Evolutionary conservation across 2,888 invertebrate species (phyloP).

Genomic region (Abscondita cerata): DNA sequence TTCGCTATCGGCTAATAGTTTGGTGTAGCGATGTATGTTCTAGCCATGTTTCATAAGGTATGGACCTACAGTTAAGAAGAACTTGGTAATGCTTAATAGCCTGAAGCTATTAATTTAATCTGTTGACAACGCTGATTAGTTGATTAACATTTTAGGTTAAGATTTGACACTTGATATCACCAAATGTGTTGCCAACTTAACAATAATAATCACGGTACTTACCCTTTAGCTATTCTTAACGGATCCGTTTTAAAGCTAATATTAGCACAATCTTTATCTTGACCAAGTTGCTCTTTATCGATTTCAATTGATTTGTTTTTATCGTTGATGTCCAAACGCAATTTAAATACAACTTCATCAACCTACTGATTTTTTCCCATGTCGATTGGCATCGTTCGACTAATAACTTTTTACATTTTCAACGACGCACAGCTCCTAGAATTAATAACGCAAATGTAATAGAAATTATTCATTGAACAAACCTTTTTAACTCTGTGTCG

Average conservation of each 20-base stretch:
- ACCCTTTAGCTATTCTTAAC: constrained; percentile 77
- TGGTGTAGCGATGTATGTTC: constrained; percentile 78
- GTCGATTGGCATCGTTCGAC: constrained; percentile 77
- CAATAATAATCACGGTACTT: constrained; percentile 47
- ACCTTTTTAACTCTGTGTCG: constrained; percentile 79
- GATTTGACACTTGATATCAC: neutral
- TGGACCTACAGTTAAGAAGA: too few species aligned
- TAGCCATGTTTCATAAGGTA: constrained; percentile 84
- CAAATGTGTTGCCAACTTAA: too few species aligned
- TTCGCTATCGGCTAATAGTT: constrained; percentile 80
- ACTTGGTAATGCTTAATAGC: too few species aligned
- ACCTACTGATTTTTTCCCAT: constrained; percentile 80
- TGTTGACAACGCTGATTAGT: too few species aligned
- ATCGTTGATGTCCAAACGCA: constrained; percentile 77
- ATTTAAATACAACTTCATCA: constrained; percentile 77
- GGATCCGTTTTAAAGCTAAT: constrained; percentile 71
- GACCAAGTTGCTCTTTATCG: constrained; percentile 75
- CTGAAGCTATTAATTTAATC: too few species aligned
- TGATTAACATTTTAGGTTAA: too few species aligned
- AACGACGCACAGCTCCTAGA: constrained; percentile 73
- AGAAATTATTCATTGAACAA: constrained; percentile 23
- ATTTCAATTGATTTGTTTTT: constrained; percentile 82
- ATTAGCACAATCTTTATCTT: constrained; percentile 80
- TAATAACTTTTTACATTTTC: constrained; percentile 76
- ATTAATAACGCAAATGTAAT: neutral